A percentile compares a stretch with the other conserved stretches of the same genome.
Evolutionary conservation across 2,888 invertebrate genomes (phyloP).

Genomic region (Dynastes hyllus): DNA sequence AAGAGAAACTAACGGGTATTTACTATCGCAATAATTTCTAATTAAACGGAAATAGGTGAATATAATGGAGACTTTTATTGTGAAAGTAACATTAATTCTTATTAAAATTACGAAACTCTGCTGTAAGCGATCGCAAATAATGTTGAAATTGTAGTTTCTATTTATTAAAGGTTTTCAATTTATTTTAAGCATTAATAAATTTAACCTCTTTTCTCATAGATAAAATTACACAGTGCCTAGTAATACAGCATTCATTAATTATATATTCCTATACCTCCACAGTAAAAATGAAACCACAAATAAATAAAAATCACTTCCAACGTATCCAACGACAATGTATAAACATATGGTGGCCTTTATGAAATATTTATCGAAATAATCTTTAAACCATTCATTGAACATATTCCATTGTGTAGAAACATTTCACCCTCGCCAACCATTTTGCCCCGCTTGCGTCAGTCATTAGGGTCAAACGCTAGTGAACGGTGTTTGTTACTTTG

Average conservation of each 20-base stretch:
- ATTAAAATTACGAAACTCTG: slow-evolving; percentile 13
- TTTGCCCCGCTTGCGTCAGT: slow-evolving; percentile 29
- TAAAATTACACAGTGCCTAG: too few species aligned
- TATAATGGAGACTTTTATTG: slow-evolving; percentile 20
- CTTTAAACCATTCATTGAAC: slow-evolving; percentile 8
- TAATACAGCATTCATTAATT: too few species aligned
- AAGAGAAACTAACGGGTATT: slow-evolving; percentile 14
- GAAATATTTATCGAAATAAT: slow-evolving; percentile 6
- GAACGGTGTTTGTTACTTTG: slow-evolving; percentile 8
- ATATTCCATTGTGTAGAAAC: slow-evolving; percentile 2
- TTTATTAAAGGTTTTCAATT: slow-evolving; percentile 1
- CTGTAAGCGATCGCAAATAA: neutral
- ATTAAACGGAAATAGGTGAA: slow-evolving; percentile 25
- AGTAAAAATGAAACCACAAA: too few species aligned
- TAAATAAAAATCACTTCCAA: too few species aligned
- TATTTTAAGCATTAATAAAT: too few species aligned
- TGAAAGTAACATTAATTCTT: slow-evolving; percentile 31
- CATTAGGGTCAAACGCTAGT: slow-evolving; percentile 23
- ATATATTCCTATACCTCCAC: too few species aligned
- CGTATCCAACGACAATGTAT: neutral
- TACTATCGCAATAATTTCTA: slow-evolving; percentile 30
- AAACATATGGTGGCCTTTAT: neutral
- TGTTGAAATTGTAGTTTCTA: neutral
- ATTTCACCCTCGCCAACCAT: too few species aligned
- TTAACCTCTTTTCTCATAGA: too few species aligned